phyloP scores from a whole-genome alignment of 1,140 invertebrate species.

The Drosophila rufa region DNA sequence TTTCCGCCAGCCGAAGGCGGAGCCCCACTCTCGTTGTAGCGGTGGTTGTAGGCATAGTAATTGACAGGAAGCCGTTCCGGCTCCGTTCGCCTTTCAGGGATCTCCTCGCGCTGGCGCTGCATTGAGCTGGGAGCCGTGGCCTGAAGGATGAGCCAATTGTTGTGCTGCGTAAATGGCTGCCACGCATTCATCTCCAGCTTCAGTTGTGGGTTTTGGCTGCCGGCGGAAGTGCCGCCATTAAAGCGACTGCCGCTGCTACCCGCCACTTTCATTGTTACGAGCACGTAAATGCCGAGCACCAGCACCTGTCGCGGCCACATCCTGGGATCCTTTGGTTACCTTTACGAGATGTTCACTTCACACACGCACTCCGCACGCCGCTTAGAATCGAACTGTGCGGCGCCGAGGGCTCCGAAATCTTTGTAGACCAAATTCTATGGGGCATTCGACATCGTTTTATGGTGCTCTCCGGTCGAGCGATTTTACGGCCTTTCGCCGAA shows the following conservation, averaged over 20 bases:
- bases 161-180: constrained; percentile 66
- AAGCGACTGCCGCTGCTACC: constrained; percentile 47
- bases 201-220: constrained; percentile 41
- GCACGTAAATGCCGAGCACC: constrained; percentile 47
- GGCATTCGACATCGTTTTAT: constrained; percentile 73
- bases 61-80: constrained; percentile 65
- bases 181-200: constrained; percentile 67
- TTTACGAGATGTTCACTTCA: constrained; percentile 6
- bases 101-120: constrained; percentile 28
- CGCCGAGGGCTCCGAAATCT: constrained; percentile 33
- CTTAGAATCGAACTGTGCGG: constrained; percentile 68
- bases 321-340: constrained; percentile 14
- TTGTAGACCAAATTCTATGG: constrained; percentile 60
- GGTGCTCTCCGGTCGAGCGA: constrained; percentile 67
- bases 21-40: constrained; percentile 57
- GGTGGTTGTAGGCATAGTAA: constrained; percentile 81
- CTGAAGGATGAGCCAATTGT: constrained; percentile 79
- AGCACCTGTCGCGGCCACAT: constrained; percentile 66
- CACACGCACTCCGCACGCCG: constrained; percentile 60
- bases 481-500: constrained; percentile 77
- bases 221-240: constrained; percentile 67
- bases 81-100: constrained; percentile 19
- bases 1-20: constrained; percentile 56
- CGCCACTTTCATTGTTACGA: constrained; percentile 38
- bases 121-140: constrained; percentile 68